Conservation (phyloP, 2,113 vertebrate genomes). For the Antennarius striatus region DNA sequence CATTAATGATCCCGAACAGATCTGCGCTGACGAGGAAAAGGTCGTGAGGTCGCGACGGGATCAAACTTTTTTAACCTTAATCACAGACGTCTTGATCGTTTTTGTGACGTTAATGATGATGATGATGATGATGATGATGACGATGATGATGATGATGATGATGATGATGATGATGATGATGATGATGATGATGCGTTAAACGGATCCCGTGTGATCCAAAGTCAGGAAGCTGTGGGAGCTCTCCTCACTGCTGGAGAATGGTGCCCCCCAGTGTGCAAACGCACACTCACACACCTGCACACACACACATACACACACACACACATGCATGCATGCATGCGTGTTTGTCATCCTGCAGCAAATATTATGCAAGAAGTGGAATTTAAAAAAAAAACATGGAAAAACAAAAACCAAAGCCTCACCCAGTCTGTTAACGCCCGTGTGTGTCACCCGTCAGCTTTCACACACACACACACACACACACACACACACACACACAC, state of each 20-base stretch:
- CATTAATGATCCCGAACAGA: slow-evolving; percentile 4
- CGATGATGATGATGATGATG: no score
- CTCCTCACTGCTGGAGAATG: slow-evolving; percentile 30
- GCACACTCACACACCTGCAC: not conserved
- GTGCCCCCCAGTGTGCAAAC: slow-evolving; percentile 57
- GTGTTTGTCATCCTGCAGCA: not conserved
- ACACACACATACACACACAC: slow-evolving; percentile 25
- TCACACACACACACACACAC: no score
- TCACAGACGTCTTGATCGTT: no score
- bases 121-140: no score
- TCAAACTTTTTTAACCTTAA: no score
- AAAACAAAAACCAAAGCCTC: slow-evolving; percentile 1
- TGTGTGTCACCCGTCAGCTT: not conserved
- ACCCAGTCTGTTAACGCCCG: slow-evolving; percentile 23
- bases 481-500: no score
- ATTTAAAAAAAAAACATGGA: no score
- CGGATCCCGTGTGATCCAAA: not conserved
- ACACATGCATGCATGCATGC: slow-evolving; percentile 1
- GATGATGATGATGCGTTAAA: no score
- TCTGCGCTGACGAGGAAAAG: no score
- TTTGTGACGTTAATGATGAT: no score
- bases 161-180: no score
- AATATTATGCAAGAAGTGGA: slow-evolving; percentile 47
- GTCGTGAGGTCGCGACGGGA: no score
- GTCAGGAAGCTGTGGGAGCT: not conserved